Percentiles rank a stretch among this genome's conserved stretches.
phyloP scores from a whole-genome alignment of 2,888 invertebrate species.

The Clusia tigrina region DNA sequence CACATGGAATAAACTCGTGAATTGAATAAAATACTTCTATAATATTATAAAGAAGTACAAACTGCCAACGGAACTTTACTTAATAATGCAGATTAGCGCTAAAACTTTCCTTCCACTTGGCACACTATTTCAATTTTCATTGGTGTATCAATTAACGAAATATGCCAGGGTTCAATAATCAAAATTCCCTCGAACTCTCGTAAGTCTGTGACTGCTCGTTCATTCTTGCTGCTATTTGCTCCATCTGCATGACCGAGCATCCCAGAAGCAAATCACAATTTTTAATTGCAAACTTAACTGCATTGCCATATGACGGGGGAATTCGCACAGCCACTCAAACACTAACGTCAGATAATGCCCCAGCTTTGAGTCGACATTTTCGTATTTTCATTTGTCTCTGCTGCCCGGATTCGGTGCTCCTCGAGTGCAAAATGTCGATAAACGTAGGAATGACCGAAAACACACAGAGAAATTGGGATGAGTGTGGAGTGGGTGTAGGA shows the following conservation, averaged over 20 bases:
- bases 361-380: neutral
- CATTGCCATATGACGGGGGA: neutral
- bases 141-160: slow-evolving; percentile 5
- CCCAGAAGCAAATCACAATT: slow-evolving; percentile 14
- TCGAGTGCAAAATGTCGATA: slow-evolving; percentile 46
- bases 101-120: neutral
- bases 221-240: neutral
- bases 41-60: too few relatives aligned
- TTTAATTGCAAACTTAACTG: slow-evolving; percentile 37
- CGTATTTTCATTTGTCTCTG: neutral
- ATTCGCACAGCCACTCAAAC: neutral
- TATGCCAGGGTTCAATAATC: slow-evolving; percentile 1
- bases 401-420: neutral
- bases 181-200: slow-evolving; percentile 1
- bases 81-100: too few relatives aligned
- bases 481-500: neutral
- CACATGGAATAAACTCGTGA: too few relatives aligned
- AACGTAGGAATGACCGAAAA: slow-evolving; percentile 43
- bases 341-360: neutral
- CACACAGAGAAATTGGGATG: slow-evolving; percentile 11
- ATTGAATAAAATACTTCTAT: too few relatives aligned
- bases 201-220: too few relatives aligned
- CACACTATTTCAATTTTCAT: neutral
- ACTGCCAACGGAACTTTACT: too few relatives aligned
- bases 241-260: neutral